Percentiles rank a stretch among this genome's conserved stretches.
Evolutionary conservation across 2,113 vertebrate genomes (phyloP).

Genomic region (Dicentrarchus labrax): DNA sequence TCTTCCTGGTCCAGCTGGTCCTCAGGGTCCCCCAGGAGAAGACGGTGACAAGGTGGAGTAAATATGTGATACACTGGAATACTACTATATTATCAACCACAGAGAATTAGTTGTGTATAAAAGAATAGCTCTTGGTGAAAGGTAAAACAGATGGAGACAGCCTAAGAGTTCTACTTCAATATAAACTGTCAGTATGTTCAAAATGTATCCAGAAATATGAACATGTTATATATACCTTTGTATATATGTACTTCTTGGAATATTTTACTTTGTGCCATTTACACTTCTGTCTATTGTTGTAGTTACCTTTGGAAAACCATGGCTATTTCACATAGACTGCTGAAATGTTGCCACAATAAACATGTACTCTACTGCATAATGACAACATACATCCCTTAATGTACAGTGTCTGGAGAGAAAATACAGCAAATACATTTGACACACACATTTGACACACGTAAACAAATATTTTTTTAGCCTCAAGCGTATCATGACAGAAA

Average conservation of each 20-base stretch:
- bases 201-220: background rate
- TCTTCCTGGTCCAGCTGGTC: conserved; percentile 94
- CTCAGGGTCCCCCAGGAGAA: conserved; percentile 97
- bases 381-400: background rate
- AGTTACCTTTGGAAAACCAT: background rate
- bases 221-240: background rate
- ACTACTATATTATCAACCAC: too few relatives aligned
- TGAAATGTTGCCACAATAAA: background rate
- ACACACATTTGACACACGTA: background rate
- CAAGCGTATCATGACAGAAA: background rate
- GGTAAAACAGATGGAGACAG: background rate
- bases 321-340: background rate
- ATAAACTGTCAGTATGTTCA: background rate
- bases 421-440: background rate
- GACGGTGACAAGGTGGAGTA: conserved; percentile 95
- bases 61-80: background rate
- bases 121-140: background rate
- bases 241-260: too few relatives aligned
- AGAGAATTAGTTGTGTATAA: background rate
- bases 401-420: background rate
- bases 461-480: background rate
- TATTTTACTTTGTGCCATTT: background rate
- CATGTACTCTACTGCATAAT: background rate
- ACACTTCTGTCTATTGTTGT: background rate
- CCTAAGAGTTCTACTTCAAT: background rate